Percentiles rank a stretch among this genome's conserved stretches.
These are phyloP conservation scores for Silurus lanzhouensis DNA, from an alignment of 2,797 vertebrate genomes.

Conservation along the genomic window DNA sequence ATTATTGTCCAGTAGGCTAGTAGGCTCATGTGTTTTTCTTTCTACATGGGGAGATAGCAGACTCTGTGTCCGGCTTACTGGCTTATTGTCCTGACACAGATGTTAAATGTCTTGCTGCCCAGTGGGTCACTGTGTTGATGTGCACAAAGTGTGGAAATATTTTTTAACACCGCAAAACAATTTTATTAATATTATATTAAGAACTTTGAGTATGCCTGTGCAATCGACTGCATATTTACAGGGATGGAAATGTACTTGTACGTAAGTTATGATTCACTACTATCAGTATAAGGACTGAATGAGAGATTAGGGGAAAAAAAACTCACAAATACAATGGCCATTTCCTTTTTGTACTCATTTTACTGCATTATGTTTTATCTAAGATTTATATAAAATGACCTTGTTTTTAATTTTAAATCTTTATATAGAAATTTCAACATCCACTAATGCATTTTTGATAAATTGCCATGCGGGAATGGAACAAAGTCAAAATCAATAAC, in stretches of 20 bases:
- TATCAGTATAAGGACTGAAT: background rate
- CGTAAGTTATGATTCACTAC: background rate
- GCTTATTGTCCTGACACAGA: conserved; percentile 12
- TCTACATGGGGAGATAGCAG: conserved; percentile 10
- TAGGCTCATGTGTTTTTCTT: background rate
- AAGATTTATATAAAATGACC: background rate
- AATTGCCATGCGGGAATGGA: background rate
- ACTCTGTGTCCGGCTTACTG: conserved; percentile 3
- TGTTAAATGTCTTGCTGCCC: conserved; percentile 24
- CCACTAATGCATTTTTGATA: background rate
- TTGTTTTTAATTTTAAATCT: too few relatives aligned
- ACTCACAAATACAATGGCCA: background rate
- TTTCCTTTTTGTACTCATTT: background rate
- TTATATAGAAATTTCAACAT: background rate
- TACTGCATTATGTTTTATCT: background rate
- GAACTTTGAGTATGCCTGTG: background rate
- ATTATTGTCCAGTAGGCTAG: background rate
- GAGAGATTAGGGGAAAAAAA: background rate
- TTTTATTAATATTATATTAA: too few relatives aligned
- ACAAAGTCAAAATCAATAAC: background rate
- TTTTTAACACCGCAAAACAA: background rate
- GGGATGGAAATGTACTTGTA: background rate
- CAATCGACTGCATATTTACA: background rate
- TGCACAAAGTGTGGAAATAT: background rate
- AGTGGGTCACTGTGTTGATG: conserved; percentile 36